A percentile compares a stretch with the other conserved stretches of the same genome.
phyloP scores from a whole-genome alignment of 2,797 vertebrate genomes.

The Anolis apletophallus region DNA sequence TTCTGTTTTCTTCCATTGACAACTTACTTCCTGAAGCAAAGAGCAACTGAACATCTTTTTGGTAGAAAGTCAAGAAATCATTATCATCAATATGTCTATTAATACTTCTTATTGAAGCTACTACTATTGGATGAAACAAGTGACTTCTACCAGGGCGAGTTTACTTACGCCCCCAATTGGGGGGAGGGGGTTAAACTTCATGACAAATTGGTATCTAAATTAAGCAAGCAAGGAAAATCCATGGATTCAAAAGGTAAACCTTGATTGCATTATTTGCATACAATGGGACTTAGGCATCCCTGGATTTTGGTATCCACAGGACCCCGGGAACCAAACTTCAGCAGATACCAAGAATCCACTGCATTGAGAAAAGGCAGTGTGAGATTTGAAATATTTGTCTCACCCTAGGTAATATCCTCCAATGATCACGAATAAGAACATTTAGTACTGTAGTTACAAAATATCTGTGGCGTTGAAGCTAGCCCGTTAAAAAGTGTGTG shows the following conservation, averaged over 20 bases:
- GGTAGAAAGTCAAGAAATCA: background rate
- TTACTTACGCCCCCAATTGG: background rate
- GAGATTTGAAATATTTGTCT: background rate
- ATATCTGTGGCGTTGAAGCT: background rate
- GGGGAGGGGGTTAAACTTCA: background rate
- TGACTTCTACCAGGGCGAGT: too few species aligned
- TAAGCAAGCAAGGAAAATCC: too few species aligned
- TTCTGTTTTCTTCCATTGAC: background rate
- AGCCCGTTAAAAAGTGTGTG: conserved; percentile 2
- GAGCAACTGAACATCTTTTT: background rate
- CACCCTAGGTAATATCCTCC: too few species aligned
- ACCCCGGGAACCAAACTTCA: too few species aligned
- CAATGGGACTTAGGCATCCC: too few species aligned
- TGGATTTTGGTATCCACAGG: too few species aligned
- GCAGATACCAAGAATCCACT: too few species aligned
- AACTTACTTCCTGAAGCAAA: background rate
- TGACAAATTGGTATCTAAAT: background rate
- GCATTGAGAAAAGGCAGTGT: background rate
- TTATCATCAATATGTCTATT: too few species aligned
- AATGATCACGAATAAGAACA: background rate
- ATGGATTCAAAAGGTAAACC: background rate
- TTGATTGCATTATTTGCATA: too few species aligned
- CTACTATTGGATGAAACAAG: too few species aligned
- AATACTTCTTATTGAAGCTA: too few species aligned
- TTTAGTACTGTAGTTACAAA: background rate